phyloP scores from a whole-genome alignment of 2,113 vertebrate species.

The Lepus europaeus region DNA sequence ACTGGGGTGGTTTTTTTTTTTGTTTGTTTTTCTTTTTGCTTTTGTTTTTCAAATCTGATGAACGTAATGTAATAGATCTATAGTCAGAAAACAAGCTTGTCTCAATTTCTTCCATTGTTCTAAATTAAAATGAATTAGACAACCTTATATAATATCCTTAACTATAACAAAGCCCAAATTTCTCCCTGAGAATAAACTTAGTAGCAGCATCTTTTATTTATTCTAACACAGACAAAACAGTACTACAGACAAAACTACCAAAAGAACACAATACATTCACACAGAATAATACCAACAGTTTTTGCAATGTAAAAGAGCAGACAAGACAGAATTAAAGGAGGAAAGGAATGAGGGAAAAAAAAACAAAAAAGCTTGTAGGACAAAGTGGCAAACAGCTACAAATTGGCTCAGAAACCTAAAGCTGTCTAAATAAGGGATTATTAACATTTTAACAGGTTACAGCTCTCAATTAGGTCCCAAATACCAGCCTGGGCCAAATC shows the following conservation, averaged over 20 bases:
- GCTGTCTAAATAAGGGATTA: conserved; percentile 44
- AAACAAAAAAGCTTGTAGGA: background rate
- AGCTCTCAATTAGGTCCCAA: conserved; percentile 63
- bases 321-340: background rate
- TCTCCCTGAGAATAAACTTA: conserved; percentile 68
- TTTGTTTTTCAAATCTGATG: background rate
- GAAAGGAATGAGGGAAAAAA: background rate
- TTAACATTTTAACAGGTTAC: background rate
- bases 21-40: too few species aligned
- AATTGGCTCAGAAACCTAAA: conserved; percentile 48
- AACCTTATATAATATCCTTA: conserved; percentile 48
- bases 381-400: conserved; percentile 31
- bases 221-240: conserved; percentile 55
- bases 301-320: conserved; percentile 42
- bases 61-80: conserved; percentile 49
- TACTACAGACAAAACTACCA: conserved; percentile 41
- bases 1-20: background rate
- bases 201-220: conserved; percentile 43
- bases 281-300: conserved; percentile 45
- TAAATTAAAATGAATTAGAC: conserved; percentile 62
- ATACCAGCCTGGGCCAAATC: conserved; percentile 11
- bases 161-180: conserved; percentile 49
- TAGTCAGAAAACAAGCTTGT: conserved; percentile 47
- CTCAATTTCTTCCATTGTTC: conserved; percentile 41
- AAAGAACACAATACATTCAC: conserved; percentile 33